A percentile compares a stretch with the other conserved stretches of the same genome.
Evolutionary conservation across 2,797 vertebrate species (phyloP).

Genomic region (Linurgus olivaceus): DNA sequence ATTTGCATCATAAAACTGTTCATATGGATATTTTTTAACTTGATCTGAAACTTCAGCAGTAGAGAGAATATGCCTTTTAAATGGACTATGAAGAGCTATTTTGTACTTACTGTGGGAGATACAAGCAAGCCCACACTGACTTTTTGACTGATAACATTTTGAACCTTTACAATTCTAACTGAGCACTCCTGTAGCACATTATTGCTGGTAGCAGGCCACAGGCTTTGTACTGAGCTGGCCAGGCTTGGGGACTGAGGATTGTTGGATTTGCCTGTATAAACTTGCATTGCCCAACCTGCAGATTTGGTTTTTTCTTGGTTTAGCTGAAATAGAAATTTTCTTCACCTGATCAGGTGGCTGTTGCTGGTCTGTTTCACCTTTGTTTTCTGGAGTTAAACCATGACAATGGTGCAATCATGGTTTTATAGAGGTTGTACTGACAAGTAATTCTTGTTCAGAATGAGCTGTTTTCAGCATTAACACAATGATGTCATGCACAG

Average conservation of each 20-base stretch:
- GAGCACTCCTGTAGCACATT: neutral
- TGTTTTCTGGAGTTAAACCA: neutral
- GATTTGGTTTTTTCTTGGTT: neutral
- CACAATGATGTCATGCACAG: neutral
- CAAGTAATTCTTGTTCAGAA: neutral
- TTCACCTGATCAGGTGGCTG: neutral
- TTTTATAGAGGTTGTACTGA: neutral
- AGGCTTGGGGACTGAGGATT: neutral
- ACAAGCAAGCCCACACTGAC: rapidly evolving
- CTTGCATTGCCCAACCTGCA: neutral
- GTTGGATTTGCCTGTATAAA: neutral
- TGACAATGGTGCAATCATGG: neutral
- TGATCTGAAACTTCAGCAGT: neutral
- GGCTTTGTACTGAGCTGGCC: neutral
- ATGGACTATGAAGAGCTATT: neutral
- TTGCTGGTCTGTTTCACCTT: neutral
- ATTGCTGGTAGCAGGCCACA: neutral
- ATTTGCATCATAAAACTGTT: neutral
- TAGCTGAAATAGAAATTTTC: neutral
- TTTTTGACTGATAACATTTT: neutral
- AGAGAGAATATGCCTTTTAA: neutral
- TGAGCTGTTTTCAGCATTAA: neutral
- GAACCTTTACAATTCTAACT: neutral
- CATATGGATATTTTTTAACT: neutral
- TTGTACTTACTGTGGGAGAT: neutral